These are phyloP conservation scores for Microctenopoma steveboyesi DNA, from an alignment of 2,797 vertebrate genomes.

Conservation along the genomic window DNA sequence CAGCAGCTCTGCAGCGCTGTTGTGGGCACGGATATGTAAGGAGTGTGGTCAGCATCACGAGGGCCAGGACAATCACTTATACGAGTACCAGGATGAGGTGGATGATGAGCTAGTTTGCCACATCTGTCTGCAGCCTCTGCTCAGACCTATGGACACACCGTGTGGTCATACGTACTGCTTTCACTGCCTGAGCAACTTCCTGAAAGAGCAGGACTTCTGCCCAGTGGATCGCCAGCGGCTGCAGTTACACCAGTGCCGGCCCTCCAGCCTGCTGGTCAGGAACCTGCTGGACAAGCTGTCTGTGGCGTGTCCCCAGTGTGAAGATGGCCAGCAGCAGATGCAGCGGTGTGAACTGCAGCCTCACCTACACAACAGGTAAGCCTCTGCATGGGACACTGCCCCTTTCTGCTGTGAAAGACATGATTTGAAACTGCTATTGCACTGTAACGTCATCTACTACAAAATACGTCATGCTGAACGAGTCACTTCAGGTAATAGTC, in stretches of 20 bases:
- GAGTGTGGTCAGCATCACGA: slow-evolving; percentile 92
- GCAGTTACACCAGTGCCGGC: slow-evolving; percentile 89
- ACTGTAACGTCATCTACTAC: background rate
- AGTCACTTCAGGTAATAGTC: background rate
- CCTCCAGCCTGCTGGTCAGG: slow-evolving; percentile 90
- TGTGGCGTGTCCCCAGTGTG: slow-evolving; percentile 87
- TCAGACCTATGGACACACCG: slow-evolving; percentile 93
- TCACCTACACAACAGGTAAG: slow-evolving; percentile 93
- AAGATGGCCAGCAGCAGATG: slow-evolving; percentile 88
- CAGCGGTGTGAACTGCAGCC: slow-evolving; percentile 92
- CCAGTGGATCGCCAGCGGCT: slow-evolving; percentile 91
- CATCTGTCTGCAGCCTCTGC: slow-evolving; percentile 93
- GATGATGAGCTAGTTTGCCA: slow-evolving; percentile 94
- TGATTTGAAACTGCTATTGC: no score
- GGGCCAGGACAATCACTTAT: slow-evolving; percentile 88
- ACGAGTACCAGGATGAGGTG: slow-evolving; percentile 93
- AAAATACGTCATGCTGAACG: background rate
- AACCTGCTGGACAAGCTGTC: slow-evolving; percentile 92
- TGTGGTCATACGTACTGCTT: slow-evolving; percentile 94
- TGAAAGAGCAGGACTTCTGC: slow-evolving; percentile 92
- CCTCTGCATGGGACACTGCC: background rate
- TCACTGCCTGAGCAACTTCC: slow-evolving; percentile 91
- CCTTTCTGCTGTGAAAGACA: background rate
- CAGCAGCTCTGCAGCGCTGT: slow-evolving; percentile 54
- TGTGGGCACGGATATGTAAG: slow-evolving; percentile 85